A percentile compares a stretch with the other conserved stretches of the same genome.
These are phyloP conservation scores for Charina bottae DNA, from an alignment of 2,113 vertebrate species.

Conservation along the genomic window DNA sequence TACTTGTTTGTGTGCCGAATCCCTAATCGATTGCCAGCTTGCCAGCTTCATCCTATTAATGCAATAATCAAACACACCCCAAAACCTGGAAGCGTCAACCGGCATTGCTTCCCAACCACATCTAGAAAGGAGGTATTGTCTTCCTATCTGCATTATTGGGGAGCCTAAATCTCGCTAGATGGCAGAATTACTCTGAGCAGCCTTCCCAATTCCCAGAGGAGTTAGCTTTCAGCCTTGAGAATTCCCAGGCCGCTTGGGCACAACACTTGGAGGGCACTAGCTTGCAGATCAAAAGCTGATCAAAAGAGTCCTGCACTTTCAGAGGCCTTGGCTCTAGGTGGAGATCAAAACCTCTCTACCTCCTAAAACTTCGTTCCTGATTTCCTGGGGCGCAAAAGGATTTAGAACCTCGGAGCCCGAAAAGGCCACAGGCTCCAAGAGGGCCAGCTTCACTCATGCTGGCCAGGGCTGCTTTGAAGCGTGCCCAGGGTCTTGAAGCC, in stretches of 20 bases:
- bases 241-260: no score
- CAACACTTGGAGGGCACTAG: no score
- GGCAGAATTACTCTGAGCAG: no score
- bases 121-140: no score
- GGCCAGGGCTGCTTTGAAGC: neutral
- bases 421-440: neutral
- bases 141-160: neutral
- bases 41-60: neutral
- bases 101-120: no score
- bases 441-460: neutral
- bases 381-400: neutral
- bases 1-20: neutral
- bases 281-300: neutral
- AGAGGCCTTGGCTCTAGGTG: neutral
- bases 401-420: neutral
- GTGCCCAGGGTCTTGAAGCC: neutral
- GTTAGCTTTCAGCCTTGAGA: no score
- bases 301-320: neutral
- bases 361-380: neutral
- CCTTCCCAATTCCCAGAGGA: no score
- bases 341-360: neutral
- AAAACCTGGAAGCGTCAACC: no score
- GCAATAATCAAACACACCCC: neutral
- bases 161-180: neutral
- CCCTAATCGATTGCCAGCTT: neutral